These are phyloP conservation scores for Reinhardtius hippoglossoides DNA, from an alignment of 2,113 vertebrate genomes.

Conservation along the genomic window DNA sequence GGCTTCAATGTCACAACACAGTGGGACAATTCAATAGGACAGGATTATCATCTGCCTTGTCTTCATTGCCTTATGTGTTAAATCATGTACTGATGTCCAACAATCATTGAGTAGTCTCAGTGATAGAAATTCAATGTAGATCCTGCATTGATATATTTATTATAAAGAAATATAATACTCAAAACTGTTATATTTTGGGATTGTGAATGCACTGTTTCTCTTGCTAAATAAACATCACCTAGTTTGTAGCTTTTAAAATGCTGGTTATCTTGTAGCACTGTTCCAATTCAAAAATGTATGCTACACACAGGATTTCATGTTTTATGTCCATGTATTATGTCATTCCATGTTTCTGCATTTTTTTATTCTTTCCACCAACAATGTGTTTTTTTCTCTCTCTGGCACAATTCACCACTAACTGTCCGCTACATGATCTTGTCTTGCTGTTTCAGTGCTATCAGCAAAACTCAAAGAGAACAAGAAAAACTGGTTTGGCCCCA, in stretches of 20 bases:
- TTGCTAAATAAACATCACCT: too few relatives aligned
- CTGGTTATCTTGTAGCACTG: not conserved
- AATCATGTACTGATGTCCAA: not conserved
- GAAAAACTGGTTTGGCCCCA: conserved; percentile 99
- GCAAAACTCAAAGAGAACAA: conserved; percentile 98
- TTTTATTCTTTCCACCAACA: too few relatives aligned
- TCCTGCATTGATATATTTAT: not conserved
- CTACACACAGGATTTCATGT: not conserved
- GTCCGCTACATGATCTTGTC: not conserved
- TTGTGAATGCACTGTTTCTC: too few relatives aligned
- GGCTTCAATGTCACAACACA: too few relatives aligned
- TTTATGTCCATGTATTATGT: too few relatives aligned
- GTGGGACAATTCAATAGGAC: too few relatives aligned
- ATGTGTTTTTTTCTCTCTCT: not conserved
- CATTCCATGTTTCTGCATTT: not conserved
- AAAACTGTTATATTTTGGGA: too few relatives aligned
- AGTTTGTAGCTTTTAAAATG: not conserved
- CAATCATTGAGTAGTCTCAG: too few relatives aligned
- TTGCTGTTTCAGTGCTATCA: conserved; percentile 89
- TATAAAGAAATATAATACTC: not conserved
- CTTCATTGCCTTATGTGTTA: not conserved
- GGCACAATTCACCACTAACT: not conserved
- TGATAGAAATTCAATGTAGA: not conserved
- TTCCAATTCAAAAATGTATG: not conserved
- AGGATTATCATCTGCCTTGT: not conserved